Evolutionary conservation across 2,797 vertebrate species (phyloP).

Genomic region (Gymnothorax javanicus): DNA sequence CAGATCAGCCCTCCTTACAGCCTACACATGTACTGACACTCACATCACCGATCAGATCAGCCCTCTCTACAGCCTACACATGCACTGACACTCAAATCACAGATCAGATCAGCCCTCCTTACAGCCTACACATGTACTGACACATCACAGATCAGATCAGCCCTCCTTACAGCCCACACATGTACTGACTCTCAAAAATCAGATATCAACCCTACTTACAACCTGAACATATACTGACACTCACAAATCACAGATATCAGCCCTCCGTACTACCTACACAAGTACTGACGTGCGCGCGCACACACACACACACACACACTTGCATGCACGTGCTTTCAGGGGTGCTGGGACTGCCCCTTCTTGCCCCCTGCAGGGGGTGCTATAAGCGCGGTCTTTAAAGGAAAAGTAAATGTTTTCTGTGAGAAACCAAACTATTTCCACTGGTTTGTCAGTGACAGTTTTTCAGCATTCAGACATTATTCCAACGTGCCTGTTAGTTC

Average conservation of each 20-base stretch:
- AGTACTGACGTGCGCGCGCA: conserved; percentile 35
- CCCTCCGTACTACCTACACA: conserved; percentile 26
- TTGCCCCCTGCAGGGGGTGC: conserved; percentile 35
- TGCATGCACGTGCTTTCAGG: background rate
- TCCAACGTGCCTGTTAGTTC: conserved; percentile 80
- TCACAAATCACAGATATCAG: conserved; percentile 24
- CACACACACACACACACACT: conserved; percentile 32
- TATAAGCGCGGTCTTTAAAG: conserved; percentile 53
- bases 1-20: background rate
- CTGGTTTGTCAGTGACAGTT: conserved; percentile 95
- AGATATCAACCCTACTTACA: no score
- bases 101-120: no score
- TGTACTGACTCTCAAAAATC: conserved; percentile 1
- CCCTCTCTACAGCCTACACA: background rate
- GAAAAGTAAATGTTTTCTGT: conserved; percentile 90
- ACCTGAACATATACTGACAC: conserved; percentile 34
- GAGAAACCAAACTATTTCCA: conserved; percentile 94
- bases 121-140: conserved; percentile 11
- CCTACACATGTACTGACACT: conserved; percentile 21
- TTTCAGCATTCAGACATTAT: conserved; percentile 77
- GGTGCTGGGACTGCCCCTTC: conserved; percentile 28
- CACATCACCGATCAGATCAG: conserved; percentile 37
- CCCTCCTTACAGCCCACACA: conserved; percentile 24
- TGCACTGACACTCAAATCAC: no score
- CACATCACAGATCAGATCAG: background rate